These are phyloP conservation scores for Microchrysa polita DNA, from an alignment of 2,888 invertebrate genomes.

Conservation along the genomic window DNA sequence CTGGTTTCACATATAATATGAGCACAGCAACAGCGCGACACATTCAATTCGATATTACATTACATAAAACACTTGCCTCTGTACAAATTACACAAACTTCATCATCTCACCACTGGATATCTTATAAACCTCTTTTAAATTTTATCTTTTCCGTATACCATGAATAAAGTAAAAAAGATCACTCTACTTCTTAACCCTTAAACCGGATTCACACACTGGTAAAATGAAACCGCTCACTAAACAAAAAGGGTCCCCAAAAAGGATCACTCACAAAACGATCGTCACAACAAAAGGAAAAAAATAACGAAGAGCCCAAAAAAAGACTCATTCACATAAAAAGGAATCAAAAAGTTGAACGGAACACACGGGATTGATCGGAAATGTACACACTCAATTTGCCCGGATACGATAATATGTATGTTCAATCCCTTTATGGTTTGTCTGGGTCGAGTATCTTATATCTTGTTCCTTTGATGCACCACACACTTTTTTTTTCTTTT, in stretches of 20 bases:
- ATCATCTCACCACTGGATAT: conserved; percentile 1
- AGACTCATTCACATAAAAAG: too few relatives aligned
- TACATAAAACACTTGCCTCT: conserved; percentile 31
- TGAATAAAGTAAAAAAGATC: not conserved
- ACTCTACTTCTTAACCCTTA: not conserved
- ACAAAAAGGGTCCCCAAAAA: not conserved
- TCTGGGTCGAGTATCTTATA: conserved; percentile 19
- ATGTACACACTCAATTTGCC: not conserved
- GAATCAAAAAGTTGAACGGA: not conserved
- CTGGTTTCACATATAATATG: conserved; percentile 22
- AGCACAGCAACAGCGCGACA: not conserved
- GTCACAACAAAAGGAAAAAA: too few relatives aligned
- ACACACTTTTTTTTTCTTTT: too few relatives aligned
- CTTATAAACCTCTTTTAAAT: not conserved
- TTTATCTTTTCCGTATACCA: not conserved
- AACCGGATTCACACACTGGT: not conserved
- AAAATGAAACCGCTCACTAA: not conserved
- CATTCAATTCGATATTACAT: not conserved
- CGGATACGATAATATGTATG: too few relatives aligned
- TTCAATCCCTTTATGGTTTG: conserved; percentile 18
- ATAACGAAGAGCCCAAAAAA: too few relatives aligned
- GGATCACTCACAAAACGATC: not conserved
- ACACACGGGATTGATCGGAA: conserved; percentile 2
- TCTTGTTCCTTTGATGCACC: conserved; percentile 11
- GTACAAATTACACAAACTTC: not conserved